Evolutionary conservation across 2,797 vertebrate species (phyloP), one percentile per base, ranked within the genome.

Genomic region (Xiphophorus birchmanni): DNA sequence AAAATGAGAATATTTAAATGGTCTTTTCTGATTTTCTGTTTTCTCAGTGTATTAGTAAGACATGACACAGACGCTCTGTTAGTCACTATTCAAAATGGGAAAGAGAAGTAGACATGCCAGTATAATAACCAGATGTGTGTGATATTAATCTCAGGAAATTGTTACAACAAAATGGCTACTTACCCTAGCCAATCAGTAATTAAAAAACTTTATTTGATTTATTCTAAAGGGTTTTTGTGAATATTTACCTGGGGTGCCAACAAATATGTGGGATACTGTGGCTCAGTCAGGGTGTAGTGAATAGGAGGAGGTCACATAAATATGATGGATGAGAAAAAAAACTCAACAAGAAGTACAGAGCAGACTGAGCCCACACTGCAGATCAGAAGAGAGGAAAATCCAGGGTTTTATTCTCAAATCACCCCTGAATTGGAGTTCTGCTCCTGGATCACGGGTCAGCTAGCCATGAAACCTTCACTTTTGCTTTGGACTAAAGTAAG

Each of bases 391-490:
- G 13, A 73, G 81, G 54, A 65, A 86, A 32, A 79, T 47, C 74
- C 13, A 44, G 18, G 80, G 84, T 82, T 88, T 88, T 85, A 79
- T 82, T 86, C 83, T 80, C 75, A 84, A 86, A 89, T 86, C 83
- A 84, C 65, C 79, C 85, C 65, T 76, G 85, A 90, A 92, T 69
- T 74, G 63, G 32, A 80, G 76, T 79, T 80, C 65, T 78, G 63
- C 79, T 86, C 77, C 74, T 37, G 84, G 86, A 84, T 85, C 85
- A 82, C 17, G 11, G 88, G 86, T 89, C 88, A 88, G 79, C 80
- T 82, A 60, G 83, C 80, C 82, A 81, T 84, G 73, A 89, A 92
- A 90, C 77, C 80, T 90, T 89, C 87, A 83, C 90, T 85, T 89
- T 83, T 60, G 86, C 87, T 93, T 85, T 80, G 72, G 80, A 77